Evolutionary conservation across 1,140 invertebrate genomes (phyloP).

Genomic region (Carcinoscorpius rotundicauda): DNA sequence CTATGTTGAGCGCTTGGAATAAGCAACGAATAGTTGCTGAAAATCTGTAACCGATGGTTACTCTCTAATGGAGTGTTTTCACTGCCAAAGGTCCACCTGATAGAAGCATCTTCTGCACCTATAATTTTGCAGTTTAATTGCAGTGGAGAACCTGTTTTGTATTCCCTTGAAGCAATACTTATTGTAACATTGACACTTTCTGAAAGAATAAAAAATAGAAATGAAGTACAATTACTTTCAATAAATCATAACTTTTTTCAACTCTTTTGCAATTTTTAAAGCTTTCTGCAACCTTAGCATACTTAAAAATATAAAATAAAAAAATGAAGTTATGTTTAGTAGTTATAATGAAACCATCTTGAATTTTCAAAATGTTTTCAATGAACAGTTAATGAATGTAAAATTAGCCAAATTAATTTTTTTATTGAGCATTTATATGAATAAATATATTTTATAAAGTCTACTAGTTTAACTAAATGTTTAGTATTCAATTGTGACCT

Average conservation of each 20-base stretch:
- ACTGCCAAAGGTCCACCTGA: constrained; percentile 13
- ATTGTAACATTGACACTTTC: constrained; percentile 9
- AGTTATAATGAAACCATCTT: not conserved
- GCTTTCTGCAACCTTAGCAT: not conserved
- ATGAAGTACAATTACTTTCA: not conserved
- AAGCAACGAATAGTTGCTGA: constrained; percentile 46
- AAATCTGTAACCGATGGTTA: constrained; percentile 9
- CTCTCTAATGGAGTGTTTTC: not conserved
- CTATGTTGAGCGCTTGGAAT: constrained; percentile 46
- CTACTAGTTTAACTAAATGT: too few species aligned
- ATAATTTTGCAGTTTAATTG: constrained; percentile 11
- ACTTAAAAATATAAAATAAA: too few species aligned
- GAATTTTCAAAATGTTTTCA: too few species aligned
- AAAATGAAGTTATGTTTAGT: not conserved
- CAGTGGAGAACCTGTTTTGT: constrained; percentile 13
- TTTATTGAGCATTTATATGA: too few species aligned
- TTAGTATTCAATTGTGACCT: too few species aligned
- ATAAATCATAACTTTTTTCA: constrained; percentile 1
- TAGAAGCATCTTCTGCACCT: not conserved
- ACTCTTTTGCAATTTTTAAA: constrained; percentile 6
- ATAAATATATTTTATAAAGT: too few species aligned
- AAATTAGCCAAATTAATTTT: too few species aligned
- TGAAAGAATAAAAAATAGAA: constrained; percentile 5
- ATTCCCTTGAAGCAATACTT: constrained; percentile 1
- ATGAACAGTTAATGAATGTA: too few species aligned